These are phyloP conservation scores for Porites cylindrica DNA, from an alignment of 92 coral and sea anemone species.

Conservation along the genomic window DNA sequence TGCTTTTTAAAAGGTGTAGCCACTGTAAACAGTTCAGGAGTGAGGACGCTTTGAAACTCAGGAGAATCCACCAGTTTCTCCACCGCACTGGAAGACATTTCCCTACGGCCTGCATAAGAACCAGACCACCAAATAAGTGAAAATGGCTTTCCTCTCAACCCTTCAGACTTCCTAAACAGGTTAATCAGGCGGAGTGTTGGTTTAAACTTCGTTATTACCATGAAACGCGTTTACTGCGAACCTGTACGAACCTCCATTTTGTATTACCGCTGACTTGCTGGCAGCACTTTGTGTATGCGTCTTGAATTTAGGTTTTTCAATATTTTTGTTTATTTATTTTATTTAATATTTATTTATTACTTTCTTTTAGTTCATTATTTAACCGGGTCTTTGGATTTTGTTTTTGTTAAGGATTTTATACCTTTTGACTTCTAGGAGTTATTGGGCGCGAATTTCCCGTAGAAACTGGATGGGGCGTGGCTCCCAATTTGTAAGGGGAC, in stretches of 20 bases:
- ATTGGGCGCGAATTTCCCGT: too few relatives aligned
- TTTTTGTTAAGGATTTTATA: too few relatives aligned
- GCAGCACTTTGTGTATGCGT: neutral
- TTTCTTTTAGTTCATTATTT: too few relatives aligned
- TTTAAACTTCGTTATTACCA: constrained; percentile 8
- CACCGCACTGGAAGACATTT: constrained; percentile 33
- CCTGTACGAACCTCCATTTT: constrained; percentile 10
- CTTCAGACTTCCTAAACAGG: neutral
- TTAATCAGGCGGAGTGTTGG: neutral
- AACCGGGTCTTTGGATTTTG: too few relatives aligned
- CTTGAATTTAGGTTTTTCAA: neutral
- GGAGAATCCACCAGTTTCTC: constrained; percentile 73
- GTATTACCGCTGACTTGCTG: constrained; percentile 14
- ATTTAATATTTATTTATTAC: too few relatives aligned
- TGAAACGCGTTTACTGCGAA: constrained; percentile 3
- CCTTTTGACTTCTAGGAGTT: too few relatives aligned
- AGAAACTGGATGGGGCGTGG: too few relatives aligned
- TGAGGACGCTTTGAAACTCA: constrained; percentile 78
- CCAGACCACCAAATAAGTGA: neutral
- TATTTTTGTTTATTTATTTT: too few relatives aligned
- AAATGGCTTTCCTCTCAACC: neutral
- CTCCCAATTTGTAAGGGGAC: too few relatives aligned
- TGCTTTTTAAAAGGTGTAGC: constrained; percentile 73
- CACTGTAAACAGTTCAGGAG: constrained; percentile 80
- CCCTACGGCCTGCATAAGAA: neutral